Evolutionary conservation across 2,113 vertebrate species (phyloP).

Genomic region (Mungos mungo): DNA sequence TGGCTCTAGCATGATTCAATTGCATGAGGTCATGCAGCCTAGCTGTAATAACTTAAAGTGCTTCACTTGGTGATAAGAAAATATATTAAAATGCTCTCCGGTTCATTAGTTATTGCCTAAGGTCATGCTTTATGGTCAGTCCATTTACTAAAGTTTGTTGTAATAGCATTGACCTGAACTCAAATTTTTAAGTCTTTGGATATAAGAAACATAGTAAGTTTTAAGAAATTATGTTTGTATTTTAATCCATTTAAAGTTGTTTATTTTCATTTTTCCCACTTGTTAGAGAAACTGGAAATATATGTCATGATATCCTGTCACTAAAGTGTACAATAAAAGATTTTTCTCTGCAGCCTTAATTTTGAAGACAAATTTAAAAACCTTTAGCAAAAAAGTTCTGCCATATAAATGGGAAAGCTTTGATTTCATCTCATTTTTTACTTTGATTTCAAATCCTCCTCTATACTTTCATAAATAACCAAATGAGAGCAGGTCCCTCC

Average conservation of each 20-base stretch:
- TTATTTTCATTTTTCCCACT: slow-evolving; percentile 53
- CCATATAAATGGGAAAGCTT: background rate
- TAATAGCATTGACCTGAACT: slow-evolving; percentile 73
- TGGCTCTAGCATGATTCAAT: slow-evolving; percentile 74
- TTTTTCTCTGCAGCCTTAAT: background rate
- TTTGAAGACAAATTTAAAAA: slow-evolving; percentile 18
- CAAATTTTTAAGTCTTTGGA: slow-evolving; percentile 68
- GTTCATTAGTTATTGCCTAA: slow-evolving; percentile 89
- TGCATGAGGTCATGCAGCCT: slow-evolving; percentile 82
- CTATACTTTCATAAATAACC: slow-evolving; percentile 39
- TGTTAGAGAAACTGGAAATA: slow-evolving; percentile 25
- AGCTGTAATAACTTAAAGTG: slow-evolving; percentile 86
- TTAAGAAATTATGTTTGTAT: slow-evolving; percentile 66
- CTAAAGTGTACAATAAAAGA: background rate
- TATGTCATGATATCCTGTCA: background rate
- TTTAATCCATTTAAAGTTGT: slow-evolving; percentile 54
- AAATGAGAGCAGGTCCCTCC: slow-evolving; percentile 63
- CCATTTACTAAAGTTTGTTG: slow-evolving; percentile 79
- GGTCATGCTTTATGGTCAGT: slow-evolving; percentile 84
- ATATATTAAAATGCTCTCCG: slow-evolving; percentile 85
- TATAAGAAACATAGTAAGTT: background rate
- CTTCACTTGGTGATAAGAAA: slow-evolving; percentile 79
- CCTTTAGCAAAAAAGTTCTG: slow-evolving; percentile 32
- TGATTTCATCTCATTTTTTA: background rate
- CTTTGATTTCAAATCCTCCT: slow-evolving; percentile 46